Conservation (phyloP, 1,140 invertebrate species). For the Drosophila orena region DNA sequence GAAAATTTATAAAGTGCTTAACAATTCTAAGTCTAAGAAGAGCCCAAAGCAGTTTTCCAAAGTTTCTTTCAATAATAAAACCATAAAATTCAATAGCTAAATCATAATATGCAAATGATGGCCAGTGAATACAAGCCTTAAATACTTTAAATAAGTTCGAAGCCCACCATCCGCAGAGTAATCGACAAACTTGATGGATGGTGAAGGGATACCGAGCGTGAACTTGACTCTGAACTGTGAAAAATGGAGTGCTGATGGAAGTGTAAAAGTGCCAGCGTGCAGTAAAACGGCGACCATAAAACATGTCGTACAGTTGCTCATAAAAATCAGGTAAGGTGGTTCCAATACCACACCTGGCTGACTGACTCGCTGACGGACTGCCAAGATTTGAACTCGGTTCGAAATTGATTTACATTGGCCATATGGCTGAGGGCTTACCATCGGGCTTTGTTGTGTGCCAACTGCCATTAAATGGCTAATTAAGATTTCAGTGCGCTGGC, state of each 20-base stretch:
- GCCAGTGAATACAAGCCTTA: constrained; percentile 35
- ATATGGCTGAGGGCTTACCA: constrained; percentile 56
- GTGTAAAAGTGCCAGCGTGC: constrained; percentile 42
- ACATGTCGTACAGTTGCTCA: constrained; percentile 25
- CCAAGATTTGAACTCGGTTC: constrained; percentile 20
- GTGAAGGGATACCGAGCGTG: constrained; percentile 17
- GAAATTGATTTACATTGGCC: constrained; percentile 55
- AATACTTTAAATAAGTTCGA: constrained; percentile 34
- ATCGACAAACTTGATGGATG: constrained; percentile 30
- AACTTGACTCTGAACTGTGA: constrained; percentile 48
- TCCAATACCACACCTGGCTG: constrained; percentile 36
- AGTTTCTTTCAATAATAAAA: constrained; percentile 28
- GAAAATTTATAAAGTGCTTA: constrained; percentile 21
- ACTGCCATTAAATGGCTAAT: constrained; percentile 70
- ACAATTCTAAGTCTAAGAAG: constrained; percentile 23
- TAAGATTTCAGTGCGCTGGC: constrained; percentile 65
- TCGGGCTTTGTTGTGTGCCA: constrained; percentile 67
- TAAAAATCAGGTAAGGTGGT: constrained; percentile 28
- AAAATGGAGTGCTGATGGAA: constrained; percentile 51
- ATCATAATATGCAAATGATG: constrained; percentile 73
- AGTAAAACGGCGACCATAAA: constrained; percentile 50
- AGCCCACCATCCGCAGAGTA: constrained; percentile 4
- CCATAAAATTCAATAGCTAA: constrained; percentile 48
- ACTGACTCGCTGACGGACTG: constrained; percentile 1
- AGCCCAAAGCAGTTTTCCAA: constrained; percentile 22